These are phyloP conservation scores for Cosmia trapezina DNA, from an alignment of 2,888 invertebrate species.

Conservation along the genomic window DNA sequence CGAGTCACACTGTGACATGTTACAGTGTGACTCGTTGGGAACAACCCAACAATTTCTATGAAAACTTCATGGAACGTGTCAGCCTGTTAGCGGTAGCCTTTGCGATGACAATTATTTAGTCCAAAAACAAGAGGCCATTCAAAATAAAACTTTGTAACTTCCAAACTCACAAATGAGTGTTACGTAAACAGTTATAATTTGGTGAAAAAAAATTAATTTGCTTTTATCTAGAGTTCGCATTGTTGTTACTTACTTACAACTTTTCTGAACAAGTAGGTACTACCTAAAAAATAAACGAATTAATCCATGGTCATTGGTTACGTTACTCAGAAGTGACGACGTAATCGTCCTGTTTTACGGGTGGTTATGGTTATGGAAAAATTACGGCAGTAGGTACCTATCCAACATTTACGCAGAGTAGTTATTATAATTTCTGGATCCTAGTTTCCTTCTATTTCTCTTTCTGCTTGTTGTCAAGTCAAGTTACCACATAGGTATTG, in stretches of 20 bases:
- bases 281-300: constrained; percentile 7
- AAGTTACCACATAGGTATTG: too few species aligned
- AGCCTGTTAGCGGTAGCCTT: too few species aligned
- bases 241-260: constrained; percentile 30
- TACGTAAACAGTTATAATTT: constrained; percentile 24
- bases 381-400: neutral
- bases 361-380: neutral
- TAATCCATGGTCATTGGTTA: constrained; percentile 12
- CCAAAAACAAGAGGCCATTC: constrained; percentile 15
- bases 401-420: too few species aligned
- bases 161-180: constrained; percentile 19
- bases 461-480: too few species aligned
- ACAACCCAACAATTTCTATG: too few species aligned
- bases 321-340: neutral
- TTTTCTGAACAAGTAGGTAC: neutral
- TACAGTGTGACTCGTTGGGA: too few species aligned
- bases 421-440: too few species aligned
- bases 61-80: too few species aligned
- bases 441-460: too few species aligned
- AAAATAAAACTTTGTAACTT: constrained; percentile 11
- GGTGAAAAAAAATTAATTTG: neutral
- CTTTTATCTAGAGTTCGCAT: constrained; percentile 3
- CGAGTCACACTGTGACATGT: too few species aligned
- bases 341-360: neutral
- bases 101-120: constrained; percentile 15